A percentile compares a stretch with the other conserved stretches of the same genome.
Conservation (phyloP, 2,888 invertebrate genomes). For the Erebia palarica region DNA sequence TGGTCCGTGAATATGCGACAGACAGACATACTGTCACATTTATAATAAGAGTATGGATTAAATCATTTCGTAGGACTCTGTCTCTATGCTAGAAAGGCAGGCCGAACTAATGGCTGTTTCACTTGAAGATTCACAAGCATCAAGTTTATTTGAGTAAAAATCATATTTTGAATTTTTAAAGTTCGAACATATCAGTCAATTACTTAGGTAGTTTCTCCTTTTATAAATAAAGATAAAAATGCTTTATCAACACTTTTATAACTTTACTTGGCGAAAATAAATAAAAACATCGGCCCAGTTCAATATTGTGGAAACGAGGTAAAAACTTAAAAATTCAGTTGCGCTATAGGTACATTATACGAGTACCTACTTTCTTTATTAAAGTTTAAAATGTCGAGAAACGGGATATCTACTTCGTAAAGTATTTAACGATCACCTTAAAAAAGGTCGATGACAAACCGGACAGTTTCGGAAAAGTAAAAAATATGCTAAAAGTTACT, state of each 20-base stretch:
- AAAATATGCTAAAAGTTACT: neutral
- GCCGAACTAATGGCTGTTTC: too few relatives aligned
- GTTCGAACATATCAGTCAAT: too few relatives aligned
- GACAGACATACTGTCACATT: too few relatives aligned
- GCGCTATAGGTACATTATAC: neutral
- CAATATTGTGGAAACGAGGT: neutral
- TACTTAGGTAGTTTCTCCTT: too few relatives aligned
- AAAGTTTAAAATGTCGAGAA: neutral
- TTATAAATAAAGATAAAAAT: too few relatives aligned
- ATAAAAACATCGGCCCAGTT: neutral
- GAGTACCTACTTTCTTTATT: neutral
- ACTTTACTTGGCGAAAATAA: neutral
- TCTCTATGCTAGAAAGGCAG: too few relatives aligned
- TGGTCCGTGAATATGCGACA: too few relatives aligned
- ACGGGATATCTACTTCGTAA: constrained; percentile 8
- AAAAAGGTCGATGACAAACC: constrained; percentile 10
- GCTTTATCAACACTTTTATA: neutral
- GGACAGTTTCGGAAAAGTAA: constrained; percentile 8
- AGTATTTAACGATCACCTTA: constrained; percentile 7
- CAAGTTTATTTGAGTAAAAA: too few relatives aligned
- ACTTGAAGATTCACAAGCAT: too few relatives aligned
- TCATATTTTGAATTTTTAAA: too few relatives aligned
- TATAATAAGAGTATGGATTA: too few relatives aligned
- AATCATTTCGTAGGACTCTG: too few relatives aligned
- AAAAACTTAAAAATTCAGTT: neutral